A percentile compares a stretch with the other conserved stretches of the same genome.
These are phyloP conservation scores for Ceyx erithaca DNA, from an alignment of 2,797 vertebrate species.

Conservation along the genomic window DNA sequence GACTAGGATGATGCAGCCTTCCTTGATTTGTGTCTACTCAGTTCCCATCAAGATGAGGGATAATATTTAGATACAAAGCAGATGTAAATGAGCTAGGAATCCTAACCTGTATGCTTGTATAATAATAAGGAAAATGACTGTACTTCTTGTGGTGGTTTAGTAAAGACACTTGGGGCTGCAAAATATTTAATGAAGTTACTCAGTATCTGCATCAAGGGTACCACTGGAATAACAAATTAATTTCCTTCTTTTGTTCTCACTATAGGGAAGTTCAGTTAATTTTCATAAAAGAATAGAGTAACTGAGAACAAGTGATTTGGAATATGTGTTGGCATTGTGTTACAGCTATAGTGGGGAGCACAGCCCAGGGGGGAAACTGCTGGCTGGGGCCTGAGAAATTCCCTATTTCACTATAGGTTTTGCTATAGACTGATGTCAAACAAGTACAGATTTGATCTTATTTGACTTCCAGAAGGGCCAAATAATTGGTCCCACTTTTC, in stretches of 20 bases:
- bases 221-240: not conserved
- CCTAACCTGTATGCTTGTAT: not conserved
- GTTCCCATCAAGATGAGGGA: not conserved
- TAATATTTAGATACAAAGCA: not conserved
- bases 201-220: not conserved
- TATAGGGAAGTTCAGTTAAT: constrained; percentile 3
- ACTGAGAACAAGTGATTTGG: not conserved
- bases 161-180: not conserved
- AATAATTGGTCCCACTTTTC: not conserved
- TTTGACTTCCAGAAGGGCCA: not conserved
- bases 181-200: constrained; percentile 36
- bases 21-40: not conserved
- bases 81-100: not conserved
- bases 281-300: not conserved
- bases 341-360: not conserved
- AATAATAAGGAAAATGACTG: not conserved
- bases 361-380: not conserved
- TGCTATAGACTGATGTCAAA: not conserved
- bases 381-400: not conserved
- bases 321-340: not conserved
- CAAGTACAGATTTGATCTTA: not conserved
- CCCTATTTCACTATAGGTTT: not conserved
- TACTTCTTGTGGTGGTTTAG: not conserved
- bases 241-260: constrained; percentile 9
- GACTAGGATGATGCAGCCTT: not conserved